These are phyloP conservation scores for Drosophila putrida DNA, from an alignment of 2,888 invertebrate genomes.

Conservation along the genomic window DNA sequence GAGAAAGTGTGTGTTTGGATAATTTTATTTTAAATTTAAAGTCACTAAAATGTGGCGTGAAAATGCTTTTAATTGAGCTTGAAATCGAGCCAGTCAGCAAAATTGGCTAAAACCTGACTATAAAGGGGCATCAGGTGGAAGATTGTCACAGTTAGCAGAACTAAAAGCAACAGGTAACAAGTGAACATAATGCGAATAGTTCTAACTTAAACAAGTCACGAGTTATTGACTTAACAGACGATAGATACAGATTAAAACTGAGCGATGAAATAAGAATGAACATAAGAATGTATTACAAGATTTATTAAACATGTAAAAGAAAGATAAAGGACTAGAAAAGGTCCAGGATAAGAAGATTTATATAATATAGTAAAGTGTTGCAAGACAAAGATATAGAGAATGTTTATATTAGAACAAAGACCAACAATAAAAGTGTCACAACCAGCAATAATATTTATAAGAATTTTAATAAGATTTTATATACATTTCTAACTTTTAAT, in stretches of 20 bases:
- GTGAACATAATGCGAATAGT: background rate
- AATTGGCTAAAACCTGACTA: constrained; percentile 37
- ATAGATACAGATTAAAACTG: background rate
- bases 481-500: background rate
- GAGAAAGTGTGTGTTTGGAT: constrained; percentile 34
- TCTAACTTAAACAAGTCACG: background rate
- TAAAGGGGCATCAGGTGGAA: background rate
- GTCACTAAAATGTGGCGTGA: constrained; percentile 68
- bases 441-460: no score
- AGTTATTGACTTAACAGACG: background rate
- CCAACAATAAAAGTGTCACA: no score
- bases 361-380: no score
- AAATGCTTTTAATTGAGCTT: constrained; percentile 76
- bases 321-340: no score
- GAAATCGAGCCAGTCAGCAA: constrained; percentile 63
- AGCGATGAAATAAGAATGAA: background rate
- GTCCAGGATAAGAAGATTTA: no score
- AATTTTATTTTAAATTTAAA: constrained; percentile 70
- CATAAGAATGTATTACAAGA: no score
- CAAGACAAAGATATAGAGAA: no score
- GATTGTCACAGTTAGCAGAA: constrained; percentile 3
- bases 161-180: constrained; percentile 33
- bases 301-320: no score
- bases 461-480: no score
- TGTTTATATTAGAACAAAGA: no score